A percentile compares a stretch with the other conserved stretches of the same genome.
Evolutionary conservation across 2,888 invertebrate species (phyloP).

Genomic region (Siphlonurus alternatus): DNA sequence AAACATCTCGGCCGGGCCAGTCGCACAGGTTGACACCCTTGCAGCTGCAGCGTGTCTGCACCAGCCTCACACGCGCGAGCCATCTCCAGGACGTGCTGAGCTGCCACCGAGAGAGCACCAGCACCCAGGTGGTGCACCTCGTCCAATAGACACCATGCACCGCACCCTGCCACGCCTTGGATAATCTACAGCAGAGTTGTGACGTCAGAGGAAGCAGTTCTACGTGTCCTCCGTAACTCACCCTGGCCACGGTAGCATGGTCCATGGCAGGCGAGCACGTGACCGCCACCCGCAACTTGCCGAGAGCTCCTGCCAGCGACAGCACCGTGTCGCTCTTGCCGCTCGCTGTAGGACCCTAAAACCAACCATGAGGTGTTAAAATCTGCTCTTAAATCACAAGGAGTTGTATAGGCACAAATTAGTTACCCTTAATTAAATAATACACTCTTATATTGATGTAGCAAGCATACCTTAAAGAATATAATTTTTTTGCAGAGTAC

Average conservation of each 20-base stretch:
- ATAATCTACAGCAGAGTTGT: too few relatives aligned
- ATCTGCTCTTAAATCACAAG: too few relatives aligned
- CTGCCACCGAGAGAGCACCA: slow-evolving; percentile 75
- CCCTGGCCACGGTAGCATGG: slow-evolving; percentile 71
- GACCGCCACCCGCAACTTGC: slow-evolving; percentile 78
- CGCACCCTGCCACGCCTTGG: slow-evolving; percentile 66
- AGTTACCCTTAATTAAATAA: too few relatives aligned
- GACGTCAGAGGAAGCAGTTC: neutral
- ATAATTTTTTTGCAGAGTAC: too few relatives aligned
- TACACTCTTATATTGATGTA: too few relatives aligned
- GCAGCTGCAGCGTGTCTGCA: neutral
- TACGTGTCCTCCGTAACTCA: slow-evolving; percentile 9
- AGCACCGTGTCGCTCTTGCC: slow-evolving; percentile 87
- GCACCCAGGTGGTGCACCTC: slow-evolving; percentile 51
- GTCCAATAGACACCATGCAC: slow-evolving; percentile 75
- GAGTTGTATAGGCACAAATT: too few relatives aligned
- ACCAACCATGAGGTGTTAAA: slow-evolving; percentile 44
- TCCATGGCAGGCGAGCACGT: slow-evolving; percentile 77
- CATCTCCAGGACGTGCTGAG: slow-evolving; percentile 55
- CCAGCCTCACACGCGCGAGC: neutral
- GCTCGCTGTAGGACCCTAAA: slow-evolving; percentile 72
- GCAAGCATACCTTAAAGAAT: too few relatives aligned
- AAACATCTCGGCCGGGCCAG: slow-evolving; percentile 47
- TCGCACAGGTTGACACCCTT: neutral
- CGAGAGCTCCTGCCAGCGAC: slow-evolving; percentile 80